A percentile compares a stretch with the other conserved stretches of the same genome.
Conservation (phyloP, 1,140 invertebrate genomes). For the Zaprionus nigranus region DNA sequence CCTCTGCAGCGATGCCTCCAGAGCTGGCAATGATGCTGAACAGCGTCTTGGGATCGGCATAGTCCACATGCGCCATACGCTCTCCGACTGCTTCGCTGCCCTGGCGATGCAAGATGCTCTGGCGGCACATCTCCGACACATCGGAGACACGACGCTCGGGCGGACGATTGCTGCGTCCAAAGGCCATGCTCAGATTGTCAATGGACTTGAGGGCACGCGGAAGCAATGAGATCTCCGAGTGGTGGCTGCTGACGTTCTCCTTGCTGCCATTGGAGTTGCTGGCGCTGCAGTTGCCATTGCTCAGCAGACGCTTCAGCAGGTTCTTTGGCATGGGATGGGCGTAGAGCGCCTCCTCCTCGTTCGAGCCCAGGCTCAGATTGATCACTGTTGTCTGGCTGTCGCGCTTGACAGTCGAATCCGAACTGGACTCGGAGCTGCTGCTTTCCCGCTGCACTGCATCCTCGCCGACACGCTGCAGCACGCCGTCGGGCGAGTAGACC, state of each 20-base stretch:
- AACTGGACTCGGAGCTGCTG: slow-evolving; percentile 60
- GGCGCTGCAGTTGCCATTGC: slow-evolving; percentile 23
- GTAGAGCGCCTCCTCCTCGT: slow-evolving; percentile 19
- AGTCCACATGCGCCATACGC: slow-evolving; percentile 94
- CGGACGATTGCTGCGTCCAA: slow-evolving; percentile 69
- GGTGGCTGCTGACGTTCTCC: slow-evolving; percentile 58
- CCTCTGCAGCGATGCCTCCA: slow-evolving; percentile 85
- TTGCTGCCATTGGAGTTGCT: slow-evolving; percentile 3
- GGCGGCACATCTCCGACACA: slow-evolving; percentile 78
- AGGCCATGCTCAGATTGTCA: slow-evolving; percentile 66
- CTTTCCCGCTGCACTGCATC: slow-evolving; percentile 68
- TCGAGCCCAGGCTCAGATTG: slow-evolving; percentile 60
- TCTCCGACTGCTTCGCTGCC: slow-evolving; percentile 93
- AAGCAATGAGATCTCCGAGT: slow-evolving; percentile 71
- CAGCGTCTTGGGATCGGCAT: slow-evolving; percentile 90
- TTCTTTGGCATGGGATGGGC: slow-evolving; percentile 72
- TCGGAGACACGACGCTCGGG: slow-evolving; percentile 80
- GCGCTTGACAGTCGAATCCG: slow-evolving; percentile 64
- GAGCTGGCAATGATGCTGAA: slow-evolving; percentile 84
- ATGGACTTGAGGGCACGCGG: slow-evolving; percentile 72
- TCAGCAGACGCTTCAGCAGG: slow-evolving; percentile 61
- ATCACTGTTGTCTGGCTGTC: slow-evolving; percentile 77
- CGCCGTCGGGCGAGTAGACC: slow-evolving; percentile 72
- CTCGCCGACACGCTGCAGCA: slow-evolving; percentile 70
- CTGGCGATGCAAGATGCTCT: slow-evolving; percentile 88